These are phyloP conservation scores for Neosilurus mollespiculum DNA, from an alignment of 2,797 vertebrate genomes.

Conservation along the genomic window DNA sequence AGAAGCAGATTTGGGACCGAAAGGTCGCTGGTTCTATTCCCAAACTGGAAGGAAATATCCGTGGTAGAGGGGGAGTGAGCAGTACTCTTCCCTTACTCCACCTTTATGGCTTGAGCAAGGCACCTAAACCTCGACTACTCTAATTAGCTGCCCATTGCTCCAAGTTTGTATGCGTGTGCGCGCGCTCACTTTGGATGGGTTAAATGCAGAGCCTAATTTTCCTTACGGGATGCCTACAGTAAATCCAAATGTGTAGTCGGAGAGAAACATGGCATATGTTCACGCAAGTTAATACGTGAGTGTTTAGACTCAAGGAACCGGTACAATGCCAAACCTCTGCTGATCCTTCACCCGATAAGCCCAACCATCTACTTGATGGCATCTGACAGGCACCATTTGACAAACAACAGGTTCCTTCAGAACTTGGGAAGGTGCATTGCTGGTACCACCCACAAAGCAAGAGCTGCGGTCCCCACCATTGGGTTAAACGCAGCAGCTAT, in stretches of 20 bases:
- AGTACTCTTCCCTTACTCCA: too few relatives aligned
- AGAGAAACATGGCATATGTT: not conserved
- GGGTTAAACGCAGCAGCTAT: not conserved
- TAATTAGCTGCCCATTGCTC: too few relatives aligned
- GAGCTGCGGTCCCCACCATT: not conserved
- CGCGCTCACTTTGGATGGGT: too few relatives aligned
- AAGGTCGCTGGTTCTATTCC: too few relatives aligned
- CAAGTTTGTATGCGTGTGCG: too few relatives aligned
- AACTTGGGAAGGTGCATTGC: not conserved
- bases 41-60: too few relatives aligned
- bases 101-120: too few relatives aligned
- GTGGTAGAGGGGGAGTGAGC: too few relatives aligned
- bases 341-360: slow-evolving; percentile 42
- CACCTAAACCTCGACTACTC: too few relatives aligned
- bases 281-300: not conserved
- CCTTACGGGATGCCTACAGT: not conserved
- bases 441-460: slow-evolving; percentile 25
- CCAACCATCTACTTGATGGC: slow-evolving; percentile 29
- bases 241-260: not conserved
- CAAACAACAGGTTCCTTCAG: slow-evolving; percentile 36
- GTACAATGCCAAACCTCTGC: slow-evolving; percentile 17
- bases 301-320: slow-evolving; percentile 1
- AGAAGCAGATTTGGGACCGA: too few relatives aligned
- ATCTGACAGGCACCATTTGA: slow-evolving; percentile 34
- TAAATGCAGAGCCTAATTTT: too few relatives aligned